Conservation (phyloP, 2,888 invertebrate species). For the Pharmacophagus antenor region DNA sequence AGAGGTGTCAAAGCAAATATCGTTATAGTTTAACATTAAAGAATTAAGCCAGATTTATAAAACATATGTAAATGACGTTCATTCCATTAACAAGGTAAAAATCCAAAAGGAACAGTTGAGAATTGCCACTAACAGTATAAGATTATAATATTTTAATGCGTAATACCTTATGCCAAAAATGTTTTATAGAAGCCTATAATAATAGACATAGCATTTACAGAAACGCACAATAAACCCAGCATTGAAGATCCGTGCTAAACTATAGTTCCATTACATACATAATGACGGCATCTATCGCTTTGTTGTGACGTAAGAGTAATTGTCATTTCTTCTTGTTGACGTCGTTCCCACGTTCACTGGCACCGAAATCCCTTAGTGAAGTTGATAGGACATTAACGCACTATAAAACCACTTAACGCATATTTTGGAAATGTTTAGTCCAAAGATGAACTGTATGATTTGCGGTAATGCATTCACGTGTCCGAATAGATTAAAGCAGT, state of each 20-base stretch:
- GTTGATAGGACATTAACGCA: background rate
- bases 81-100: background rate
- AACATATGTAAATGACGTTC: background rate
- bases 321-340: constrained; percentile 3
- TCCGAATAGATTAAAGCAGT: background rate
- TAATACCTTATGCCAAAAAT: no score
- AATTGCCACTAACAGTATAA: no score
- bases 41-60: no score
- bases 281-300: background rate
- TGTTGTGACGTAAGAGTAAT: background rate
- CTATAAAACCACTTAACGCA: constrained; percentile 4
- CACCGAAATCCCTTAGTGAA: background rate
- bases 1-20: no score
- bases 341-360: constrained; percentile 6
- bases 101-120: no score
- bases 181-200: no score
- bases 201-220: no score
- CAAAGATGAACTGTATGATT: background rate
- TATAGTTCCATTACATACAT: constrained; percentile 1
- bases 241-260: background rate
- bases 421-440: background rate
- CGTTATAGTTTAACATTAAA: no score
- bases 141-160: no score
- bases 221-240: background rate
- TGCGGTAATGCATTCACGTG: background rate